Evolutionary conservation across 2,888 invertebrate genomes (phyloP).

Genomic region (Volucella inflata): DNA sequence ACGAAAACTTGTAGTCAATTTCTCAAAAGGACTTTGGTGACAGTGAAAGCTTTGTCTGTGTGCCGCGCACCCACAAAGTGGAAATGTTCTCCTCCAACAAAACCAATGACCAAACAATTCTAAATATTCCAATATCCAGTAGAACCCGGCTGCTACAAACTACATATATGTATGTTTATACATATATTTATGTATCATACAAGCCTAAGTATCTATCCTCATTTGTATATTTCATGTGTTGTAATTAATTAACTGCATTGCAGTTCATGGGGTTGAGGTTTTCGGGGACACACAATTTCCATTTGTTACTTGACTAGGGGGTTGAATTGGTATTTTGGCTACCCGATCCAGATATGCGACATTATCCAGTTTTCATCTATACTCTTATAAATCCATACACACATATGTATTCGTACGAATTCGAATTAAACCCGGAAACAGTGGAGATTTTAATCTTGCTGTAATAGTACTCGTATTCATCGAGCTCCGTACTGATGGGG

Average conservation of each 20-base stretch:
- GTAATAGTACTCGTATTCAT: conserved; percentile 64
- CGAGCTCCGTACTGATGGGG: conserved; percentile 40
- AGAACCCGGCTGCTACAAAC: conserved; percentile 31
- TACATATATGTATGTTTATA: neutral
- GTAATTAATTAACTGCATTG: conserved; percentile 76
- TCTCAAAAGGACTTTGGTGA: conserved; percentile 70
- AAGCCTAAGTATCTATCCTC: conserved; percentile 33
- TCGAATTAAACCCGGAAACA: conserved; percentile 67
- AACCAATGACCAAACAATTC: conserved; percentile 70
- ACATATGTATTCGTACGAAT: conserved; percentile 6
- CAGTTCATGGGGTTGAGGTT: conserved; percentile 52
- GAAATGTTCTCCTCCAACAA: conserved; percentile 51
- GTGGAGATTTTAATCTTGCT: conserved; percentile 68
- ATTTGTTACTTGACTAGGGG: conserved; percentile 54
- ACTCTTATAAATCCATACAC: neutral
- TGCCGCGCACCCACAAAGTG: conserved; percentile 42
- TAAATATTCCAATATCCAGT: conserved; percentile 72
- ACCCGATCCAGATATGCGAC: conserved; percentile 41
- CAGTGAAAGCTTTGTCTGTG: conserved; percentile 61
- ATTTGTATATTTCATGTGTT: conserved; percentile 72
- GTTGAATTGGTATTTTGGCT: conserved; percentile 19
- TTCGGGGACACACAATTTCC: conserved; percentile 47
- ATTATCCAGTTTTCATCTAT: conserved; percentile 61
- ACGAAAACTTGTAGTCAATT: conserved; percentile 73
- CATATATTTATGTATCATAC: conserved; percentile 23